These are phyloP conservation scores for Vireo griseus DNA, from an alignment of 2,797 vertebrate species.

Conservation along the genomic window DNA sequence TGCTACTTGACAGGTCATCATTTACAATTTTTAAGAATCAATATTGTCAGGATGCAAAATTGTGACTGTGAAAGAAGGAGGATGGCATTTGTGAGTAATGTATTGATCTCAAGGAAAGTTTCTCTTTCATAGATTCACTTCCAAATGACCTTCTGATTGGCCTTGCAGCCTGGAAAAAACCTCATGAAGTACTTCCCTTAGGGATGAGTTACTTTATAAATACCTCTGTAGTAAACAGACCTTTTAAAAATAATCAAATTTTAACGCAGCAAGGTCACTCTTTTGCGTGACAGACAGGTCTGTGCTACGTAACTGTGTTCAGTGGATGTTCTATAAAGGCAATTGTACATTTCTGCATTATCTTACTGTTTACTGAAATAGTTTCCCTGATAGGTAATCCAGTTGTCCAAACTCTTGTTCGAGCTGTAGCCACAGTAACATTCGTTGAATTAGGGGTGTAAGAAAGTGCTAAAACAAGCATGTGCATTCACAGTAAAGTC, in stretches of 20 bases:
- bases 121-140: not conserved
- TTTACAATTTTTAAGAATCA: conserved; percentile 26
- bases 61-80: not conserved
- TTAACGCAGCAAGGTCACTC: not conserved
- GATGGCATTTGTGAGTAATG: not conserved
- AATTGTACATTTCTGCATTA: not conserved
- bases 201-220: not conserved
- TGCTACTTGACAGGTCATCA: not conserved
- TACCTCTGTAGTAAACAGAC: not conserved
- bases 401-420: not conserved
- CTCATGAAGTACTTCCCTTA: not conserved
- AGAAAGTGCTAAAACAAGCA: not conserved
- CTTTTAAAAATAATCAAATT: not conserved
- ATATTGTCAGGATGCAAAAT: not conserved
- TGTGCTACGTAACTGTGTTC: not conserved
- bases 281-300: not conserved
- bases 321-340: not conserved
- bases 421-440: not conserved
- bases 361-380: not conserved
- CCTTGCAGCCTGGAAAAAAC: not conserved
- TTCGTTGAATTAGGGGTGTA: not conserved
- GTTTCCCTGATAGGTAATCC: not conserved
- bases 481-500: not conserved
- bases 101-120: not conserved
- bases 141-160: not conserved